Percentiles rank a stretch among this genome's conserved stretches.
Conservation (phyloP, 1,140 invertebrate species). For the Ridgeia piscesae region DNA sequence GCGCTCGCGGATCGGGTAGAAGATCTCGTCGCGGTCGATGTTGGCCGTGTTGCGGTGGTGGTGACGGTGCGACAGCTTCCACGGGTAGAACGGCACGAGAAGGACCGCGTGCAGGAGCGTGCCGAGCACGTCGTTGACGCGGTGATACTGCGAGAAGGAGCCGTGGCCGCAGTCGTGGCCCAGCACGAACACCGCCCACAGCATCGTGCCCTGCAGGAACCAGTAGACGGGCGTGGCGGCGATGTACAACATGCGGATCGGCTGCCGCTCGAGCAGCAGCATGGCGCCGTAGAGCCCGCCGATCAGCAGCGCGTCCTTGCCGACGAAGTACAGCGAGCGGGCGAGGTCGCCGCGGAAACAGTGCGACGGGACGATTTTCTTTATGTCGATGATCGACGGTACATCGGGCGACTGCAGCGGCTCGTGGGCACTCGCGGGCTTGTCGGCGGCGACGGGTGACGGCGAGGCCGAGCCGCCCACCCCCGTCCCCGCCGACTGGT, state of each 20-base stretch:
- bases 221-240: conserved; percentile 40
- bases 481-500: not conserved
- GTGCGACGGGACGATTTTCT: conserved; percentile 37
- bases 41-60: conserved; percentile 33
- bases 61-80: conserved; percentile 33
- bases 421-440: conserved; percentile 16
- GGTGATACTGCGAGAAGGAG: conserved; percentile 46
- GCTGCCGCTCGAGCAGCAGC: conserved; percentile 35
- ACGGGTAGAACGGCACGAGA: conserved; percentile 31
- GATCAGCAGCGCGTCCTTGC: conserved; percentile 39
- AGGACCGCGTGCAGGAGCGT: conserved; percentile 27
- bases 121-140: conserved; percentile 33
- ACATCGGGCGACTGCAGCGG: conserved; percentile 30
- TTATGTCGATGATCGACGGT: conserved; percentile 32
- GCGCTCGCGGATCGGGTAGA: conserved; percentile 31
- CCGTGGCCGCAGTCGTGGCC: conserved; percentile 56
- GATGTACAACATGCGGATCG: conserved; percentile 18
- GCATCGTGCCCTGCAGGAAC: conserved; percentile 48
- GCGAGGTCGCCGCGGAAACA: conserved; percentile 42
- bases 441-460: not conserved
- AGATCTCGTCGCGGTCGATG: conserved; percentile 34
- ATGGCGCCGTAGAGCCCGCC: conserved; percentile 39
- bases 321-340: conserved; percentile 44
- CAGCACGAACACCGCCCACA: conserved; percentile 47
- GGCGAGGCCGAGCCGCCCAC: not conserved